Evolutionary conservation across 2,888 invertebrate species (phyloP), one percentile per base, ranked within the genome.

Genomic region (Xanthorhoe spadicearia): DNA sequence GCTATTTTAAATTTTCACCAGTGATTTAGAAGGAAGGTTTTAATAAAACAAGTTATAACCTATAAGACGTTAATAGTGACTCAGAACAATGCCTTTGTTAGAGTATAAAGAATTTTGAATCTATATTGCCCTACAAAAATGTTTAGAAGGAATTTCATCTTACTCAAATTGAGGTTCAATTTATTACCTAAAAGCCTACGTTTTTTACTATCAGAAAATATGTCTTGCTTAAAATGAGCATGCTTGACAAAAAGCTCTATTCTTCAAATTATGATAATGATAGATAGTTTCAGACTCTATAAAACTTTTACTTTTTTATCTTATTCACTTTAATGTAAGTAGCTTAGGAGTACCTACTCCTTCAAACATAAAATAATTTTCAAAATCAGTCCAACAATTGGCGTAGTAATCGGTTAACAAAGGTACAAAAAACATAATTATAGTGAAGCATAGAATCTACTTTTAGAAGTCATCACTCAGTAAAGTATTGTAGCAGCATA

Each of bases 141-240:
- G n/a, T 64, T 53, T 23, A 48, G 23, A 6, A 64, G 54, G 59
- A 59, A 59, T 64, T 64, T 64, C 64, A 64, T 64, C 54, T 59
- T 5, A 54, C 52, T 60, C 15, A 58, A 57, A 64, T 53, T 64
- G 32, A 64, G 58, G 58, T 54, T 49, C 58, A 59, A 64, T 64
- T 64, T 64, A 64, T 64, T 58, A 58, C 64, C n/a, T 38, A 49
- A 43, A 64, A 58, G 53, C 53, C 64, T 61, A 61, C 46, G 10
- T 46, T 35, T 53, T 53, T 59, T 59, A 19, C 55, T 61, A 23
- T 35, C 17, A 1, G 18, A 55, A 55, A 50, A 38, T 54, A 54
- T 61, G 49, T 32, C 49, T 50, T 17, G 61, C 38, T 54, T 48
- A 1, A 32, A 35, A 49, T 49, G 49, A 51, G 48, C 15, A 17